Percentiles rank a stretch among this genome's conserved stretches.
Conservation (phyloP, 2,888 invertebrate species). For the Acrocera orbiculus region DNA sequence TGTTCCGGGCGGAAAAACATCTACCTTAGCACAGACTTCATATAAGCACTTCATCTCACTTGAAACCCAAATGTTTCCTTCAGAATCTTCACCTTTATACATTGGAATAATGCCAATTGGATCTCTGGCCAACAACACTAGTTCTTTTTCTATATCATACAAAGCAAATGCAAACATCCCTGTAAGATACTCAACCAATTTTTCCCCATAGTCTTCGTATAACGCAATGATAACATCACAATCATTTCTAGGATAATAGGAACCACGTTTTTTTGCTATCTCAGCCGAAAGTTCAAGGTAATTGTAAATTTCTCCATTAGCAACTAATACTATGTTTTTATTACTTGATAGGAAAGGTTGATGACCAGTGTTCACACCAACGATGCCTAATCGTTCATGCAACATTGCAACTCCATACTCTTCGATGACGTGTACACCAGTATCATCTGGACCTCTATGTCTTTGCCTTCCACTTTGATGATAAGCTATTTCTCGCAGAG, state of each 20-base stretch:
- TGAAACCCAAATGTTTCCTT: constrained; percentile 27
- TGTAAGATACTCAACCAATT: constrained; percentile 22
- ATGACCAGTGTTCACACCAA: constrained; percentile 25
- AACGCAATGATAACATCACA: constrained; percentile 29
- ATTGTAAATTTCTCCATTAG: constrained; percentile 31
- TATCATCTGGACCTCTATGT: constrained; percentile 29
- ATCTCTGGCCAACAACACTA: constrained; percentile 26
- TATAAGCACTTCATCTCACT: constrained; percentile 31
- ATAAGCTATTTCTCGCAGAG: constrained; percentile 24
- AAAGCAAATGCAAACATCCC: constrained; percentile 30
- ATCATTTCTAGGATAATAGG: constrained; percentile 26
- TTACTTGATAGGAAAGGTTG: constrained; percentile 25
- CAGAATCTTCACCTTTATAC: constrained; percentile 23
- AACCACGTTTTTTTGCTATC: constrained; percentile 20
- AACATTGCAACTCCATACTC: constrained; percentile 25
- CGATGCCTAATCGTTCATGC: constrained; percentile 25
- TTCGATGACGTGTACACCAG: constrained; percentile 20
- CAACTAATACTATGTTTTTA: constrained; percentile 21
- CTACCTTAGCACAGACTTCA: constrained; percentile 20
- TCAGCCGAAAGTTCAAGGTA: constrained; percentile 23
- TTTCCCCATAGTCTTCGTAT: constrained; percentile 22
- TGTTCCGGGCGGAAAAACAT: constrained; percentile 25
- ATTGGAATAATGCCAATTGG: constrained; percentile 31
- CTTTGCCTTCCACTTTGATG: constrained; percentile 26
- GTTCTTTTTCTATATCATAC: constrained; percentile 22